Evolutionary conservation across 30 jellyfish, hydroid and myxozoan genomes (phyloP).

Genomic region (Hydractinia symbiolongicarpus): DNA sequence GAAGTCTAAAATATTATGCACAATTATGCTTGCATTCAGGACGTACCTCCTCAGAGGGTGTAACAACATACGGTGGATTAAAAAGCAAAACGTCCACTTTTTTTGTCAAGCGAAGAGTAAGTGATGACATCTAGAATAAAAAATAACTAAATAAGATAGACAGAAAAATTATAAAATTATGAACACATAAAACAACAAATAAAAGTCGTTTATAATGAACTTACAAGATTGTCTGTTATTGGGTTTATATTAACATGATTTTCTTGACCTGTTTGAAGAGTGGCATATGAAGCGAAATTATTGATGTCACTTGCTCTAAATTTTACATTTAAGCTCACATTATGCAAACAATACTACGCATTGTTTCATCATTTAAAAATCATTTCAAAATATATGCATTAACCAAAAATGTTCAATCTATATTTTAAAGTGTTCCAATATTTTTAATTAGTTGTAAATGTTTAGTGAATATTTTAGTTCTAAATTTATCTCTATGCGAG

Average conservation of each 20-base stretch:
- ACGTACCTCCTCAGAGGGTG: constrained; percentile 66
- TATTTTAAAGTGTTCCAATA: no score
- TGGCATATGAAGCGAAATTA: constrained; percentile 37
- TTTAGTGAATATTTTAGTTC: no score
- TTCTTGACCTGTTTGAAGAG: constrained; percentile 31
- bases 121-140: constrained; percentile 2
- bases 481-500: no score
- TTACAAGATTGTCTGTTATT: constrained; percentile 32
- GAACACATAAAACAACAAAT: background rate
- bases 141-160: background rate
- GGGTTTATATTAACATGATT: constrained; percentile 27
- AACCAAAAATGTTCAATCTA: no score
- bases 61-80: constrained; percentile 94
- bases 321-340: no score
- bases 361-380: no score
- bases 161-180: background rate
- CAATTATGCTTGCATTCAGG: no score
- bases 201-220: background rate
- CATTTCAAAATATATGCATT: no score
- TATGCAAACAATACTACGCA: no score
- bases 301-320: constrained; percentile 51
- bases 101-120: constrained; percentile 38
- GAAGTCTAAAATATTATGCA: no score
- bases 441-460: no score
- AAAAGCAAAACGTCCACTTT: constrained; percentile 61